phyloP scores from a whole-genome alignment of 2,797 vertebrate species.

The Tadarida brasiliensis region DNA sequence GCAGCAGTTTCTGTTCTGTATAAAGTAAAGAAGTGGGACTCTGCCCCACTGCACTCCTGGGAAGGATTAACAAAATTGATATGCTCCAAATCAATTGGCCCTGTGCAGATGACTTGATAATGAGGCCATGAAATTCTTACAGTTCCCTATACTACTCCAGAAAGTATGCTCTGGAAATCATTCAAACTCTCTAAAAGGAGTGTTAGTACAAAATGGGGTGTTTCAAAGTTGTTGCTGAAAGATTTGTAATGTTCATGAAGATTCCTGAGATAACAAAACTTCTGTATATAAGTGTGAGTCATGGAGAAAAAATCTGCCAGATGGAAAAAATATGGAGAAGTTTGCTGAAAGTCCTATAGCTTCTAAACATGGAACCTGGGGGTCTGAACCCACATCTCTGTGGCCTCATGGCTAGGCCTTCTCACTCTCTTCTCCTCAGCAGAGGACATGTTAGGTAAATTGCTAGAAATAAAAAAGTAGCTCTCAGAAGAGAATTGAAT shows the following conservation, averaged over 20 bases:
- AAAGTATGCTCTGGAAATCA: neutral
- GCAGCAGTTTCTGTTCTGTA: neutral
- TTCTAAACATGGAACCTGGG: neutral
- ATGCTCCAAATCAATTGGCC: neutral
- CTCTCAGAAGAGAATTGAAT: constrained; percentile 33
- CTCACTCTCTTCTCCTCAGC: neutral
- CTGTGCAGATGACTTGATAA: constrained; percentile 45
- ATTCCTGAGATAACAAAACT: neutral
- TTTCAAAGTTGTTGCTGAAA: neutral
- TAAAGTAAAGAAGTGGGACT: constrained; percentile 18
- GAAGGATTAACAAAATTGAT: constrained; percentile 19
- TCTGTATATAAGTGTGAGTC: neutral
- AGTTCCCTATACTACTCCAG: neutral
- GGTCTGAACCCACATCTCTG: neutral
- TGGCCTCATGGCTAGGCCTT: neutral
- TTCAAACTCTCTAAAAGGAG: constrained; percentile 35
- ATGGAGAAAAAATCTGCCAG: neutral
- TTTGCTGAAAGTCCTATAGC: neutral
- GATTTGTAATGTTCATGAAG: neutral
- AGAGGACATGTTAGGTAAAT: neutral
- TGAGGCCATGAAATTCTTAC: neutral
- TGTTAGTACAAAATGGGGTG: neutral
- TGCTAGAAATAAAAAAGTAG: constrained; percentile 36
- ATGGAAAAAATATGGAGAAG: constrained; percentile 47
- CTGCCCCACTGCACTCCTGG: neutral